phyloP scores from a whole-genome alignment of 2,113 vertebrate species.

The Chaenogobius annularis region DNA sequence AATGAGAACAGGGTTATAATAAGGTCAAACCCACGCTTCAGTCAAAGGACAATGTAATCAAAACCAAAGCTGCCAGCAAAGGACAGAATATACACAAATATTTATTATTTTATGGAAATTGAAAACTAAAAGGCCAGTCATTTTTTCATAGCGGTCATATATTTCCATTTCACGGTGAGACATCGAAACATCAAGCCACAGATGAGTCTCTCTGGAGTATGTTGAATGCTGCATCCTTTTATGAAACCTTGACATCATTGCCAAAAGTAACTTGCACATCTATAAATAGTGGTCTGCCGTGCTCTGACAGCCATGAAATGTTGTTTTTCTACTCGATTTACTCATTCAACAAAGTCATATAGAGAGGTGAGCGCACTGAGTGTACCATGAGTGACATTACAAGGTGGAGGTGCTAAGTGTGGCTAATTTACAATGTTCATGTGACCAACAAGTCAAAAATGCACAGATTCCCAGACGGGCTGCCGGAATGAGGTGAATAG shows the following conservation, averaged over 20 bases:
- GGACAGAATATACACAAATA: background rate
- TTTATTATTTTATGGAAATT: conserved; percentile 2
- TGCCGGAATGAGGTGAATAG: too few species aligned
- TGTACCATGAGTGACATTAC: background rate
- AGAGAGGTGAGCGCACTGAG: background rate
- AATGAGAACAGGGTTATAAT: background rate
- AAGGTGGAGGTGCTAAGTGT: background rate
- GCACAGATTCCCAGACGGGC: too few species aligned
- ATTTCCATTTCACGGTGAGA: conserved; percentile 6
- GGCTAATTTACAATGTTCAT: background rate
- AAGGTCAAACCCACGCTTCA: background rate
- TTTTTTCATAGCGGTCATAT: conserved; percentile 5
- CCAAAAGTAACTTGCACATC: background rate
- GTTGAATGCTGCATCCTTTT: conserved; percentile 18
- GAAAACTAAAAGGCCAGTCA: background rate
- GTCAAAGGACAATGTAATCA: background rate
- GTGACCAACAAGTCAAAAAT: too few species aligned
- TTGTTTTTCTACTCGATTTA: conserved; percentile 13
- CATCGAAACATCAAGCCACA: conserved; percentile 9
- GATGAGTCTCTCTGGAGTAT: conserved; percentile 16
- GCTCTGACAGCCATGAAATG: conserved; percentile 24
- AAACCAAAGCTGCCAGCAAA: background rate
- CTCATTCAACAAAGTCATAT: conserved; percentile 7
- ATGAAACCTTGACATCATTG: conserved; percentile 21
- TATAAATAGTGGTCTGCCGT: conserved; percentile 23